phyloP scores from a whole-genome alignment of 2,888 invertebrate genomes.

The Pecten maximus region DNA sequence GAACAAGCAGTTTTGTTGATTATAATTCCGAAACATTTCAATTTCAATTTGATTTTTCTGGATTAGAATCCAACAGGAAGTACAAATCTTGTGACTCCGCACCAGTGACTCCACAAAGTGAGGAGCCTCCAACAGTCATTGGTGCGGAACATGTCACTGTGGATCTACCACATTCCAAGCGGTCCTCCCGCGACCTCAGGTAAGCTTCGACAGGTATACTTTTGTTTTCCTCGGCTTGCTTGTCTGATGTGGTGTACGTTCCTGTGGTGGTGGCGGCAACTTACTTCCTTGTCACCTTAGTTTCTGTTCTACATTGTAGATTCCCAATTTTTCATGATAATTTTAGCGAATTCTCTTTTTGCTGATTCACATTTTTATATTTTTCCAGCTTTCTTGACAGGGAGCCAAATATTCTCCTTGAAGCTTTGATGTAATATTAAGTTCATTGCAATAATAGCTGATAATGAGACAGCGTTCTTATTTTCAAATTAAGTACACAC shows the following conservation, averaged over 20 bases:
- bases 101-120: slow-evolving; percentile 43
- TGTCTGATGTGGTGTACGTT: background rate
- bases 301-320: background rate
- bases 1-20: slow-evolving; percentile 55
- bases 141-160: slow-evolving; percentile 51
- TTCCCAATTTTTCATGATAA: background rate
- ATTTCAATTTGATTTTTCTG: slow-evolving; percentile 72
- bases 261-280: background rate
- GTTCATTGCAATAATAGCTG: background rate
- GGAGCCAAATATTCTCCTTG: background rate
- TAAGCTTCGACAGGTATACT: slow-evolving; percentile 46
- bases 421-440: background rate
- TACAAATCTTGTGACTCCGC: slow-evolving; percentile 44
- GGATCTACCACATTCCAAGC: slow-evolving; percentile 48
- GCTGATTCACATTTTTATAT: background rate
- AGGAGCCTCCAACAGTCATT: slow-evolving; percentile 40
- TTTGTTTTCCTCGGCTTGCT: slow-evolving; percentile 14
- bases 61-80: slow-evolving; percentile 59
- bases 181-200: slow-evolving; percentile 54
- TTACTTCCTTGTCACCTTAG: background rate
- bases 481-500: background rate
- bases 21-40: slow-evolving; percentile 67
- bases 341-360: background rate
- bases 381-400: background rate
- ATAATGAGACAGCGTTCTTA: background rate